Percentiles rank a stretch among this genome's conserved stretches.
Conservation (phyloP, 2,797 vertebrate species). For the Ambastaia sidthimunki region DNA sequence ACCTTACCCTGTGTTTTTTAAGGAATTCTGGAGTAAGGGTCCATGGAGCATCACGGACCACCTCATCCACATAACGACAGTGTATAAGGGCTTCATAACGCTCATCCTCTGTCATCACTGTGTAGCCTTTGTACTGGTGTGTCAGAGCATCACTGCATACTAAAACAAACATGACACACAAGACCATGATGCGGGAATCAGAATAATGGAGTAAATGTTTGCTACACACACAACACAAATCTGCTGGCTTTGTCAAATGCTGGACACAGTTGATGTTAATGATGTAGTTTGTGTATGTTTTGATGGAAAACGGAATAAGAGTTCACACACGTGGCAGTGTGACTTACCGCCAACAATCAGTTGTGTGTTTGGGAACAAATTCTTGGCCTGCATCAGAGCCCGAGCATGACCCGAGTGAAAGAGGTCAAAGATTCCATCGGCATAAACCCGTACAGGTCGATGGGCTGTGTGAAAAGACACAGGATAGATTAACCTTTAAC, state of each 20-base stretch:
- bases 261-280: background rate
- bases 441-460: constrained; percentile 94
- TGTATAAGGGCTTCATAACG: constrained; percentile 94
- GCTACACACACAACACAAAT: background rate
- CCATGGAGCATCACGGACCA: constrained; percentile 96
- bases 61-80: constrained; percentile 98
- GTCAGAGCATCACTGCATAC: constrained; percentile 98
- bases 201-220: background rate
- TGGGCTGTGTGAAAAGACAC: constrained; percentile 76
- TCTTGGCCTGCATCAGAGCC: constrained; percentile 99
- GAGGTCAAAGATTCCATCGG: constrained; percentile 98
- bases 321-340: background rate
- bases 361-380: constrained; percentile 94
- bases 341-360: constrained; percentile 95
- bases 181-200: too few relatives aligned
- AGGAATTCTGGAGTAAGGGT: constrained; percentile 91
- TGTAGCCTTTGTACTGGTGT: constrained; percentile 96
- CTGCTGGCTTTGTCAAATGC: background rate
- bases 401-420: constrained; percentile 98
- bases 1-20: constrained; percentile 90
- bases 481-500: background rate
- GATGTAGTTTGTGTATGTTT: background rate
- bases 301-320: background rate
- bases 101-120: constrained; percentile 96
- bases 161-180: constrained; percentile 60